Percentiles rank a stretch among this genome's conserved stretches.
Evolutionary conservation across 2,888 invertebrate species (phyloP).

Genomic region (Ophion ventricosus): DNA sequence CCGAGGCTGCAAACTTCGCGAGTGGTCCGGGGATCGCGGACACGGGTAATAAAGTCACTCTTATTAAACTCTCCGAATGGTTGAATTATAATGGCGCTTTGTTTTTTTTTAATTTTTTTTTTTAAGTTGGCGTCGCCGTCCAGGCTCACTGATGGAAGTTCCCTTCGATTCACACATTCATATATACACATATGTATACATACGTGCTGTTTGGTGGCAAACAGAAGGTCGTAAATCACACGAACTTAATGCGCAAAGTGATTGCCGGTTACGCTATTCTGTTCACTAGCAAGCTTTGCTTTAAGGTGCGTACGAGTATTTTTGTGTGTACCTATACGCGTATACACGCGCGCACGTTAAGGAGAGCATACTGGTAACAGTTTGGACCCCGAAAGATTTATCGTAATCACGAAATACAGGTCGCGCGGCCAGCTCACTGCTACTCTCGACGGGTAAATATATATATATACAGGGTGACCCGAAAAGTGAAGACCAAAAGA

Average conservation of each 20-base stretch:
- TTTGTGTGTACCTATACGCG: background rate
- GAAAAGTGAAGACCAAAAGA: too few relatives aligned
- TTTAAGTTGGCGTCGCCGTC: constrained; percentile 16
- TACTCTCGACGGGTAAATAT: background rate
- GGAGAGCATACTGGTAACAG: constrained; percentile 24
- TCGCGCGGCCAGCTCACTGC: constrained; percentile 27
- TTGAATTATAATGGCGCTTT: constrained; percentile 47
- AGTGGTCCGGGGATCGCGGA: constrained; percentile 31
- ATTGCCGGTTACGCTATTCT: constrained; percentile 28
- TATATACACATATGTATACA: too few relatives aligned
- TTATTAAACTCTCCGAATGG: constrained; percentile 50
- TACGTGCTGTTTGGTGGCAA: background rate
- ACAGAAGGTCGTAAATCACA: constrained; percentile 5
- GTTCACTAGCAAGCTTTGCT: background rate
- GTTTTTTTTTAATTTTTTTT: constrained; percentile 4
- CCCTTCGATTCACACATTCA: constrained; percentile 15
- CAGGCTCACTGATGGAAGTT: constrained; percentile 10
- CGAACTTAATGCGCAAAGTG: constrained; percentile 6
- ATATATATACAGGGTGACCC: background rate
- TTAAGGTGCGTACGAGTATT: background rate
- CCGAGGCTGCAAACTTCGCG: constrained; percentile 5
- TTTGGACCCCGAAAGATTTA: constrained; percentile 58
- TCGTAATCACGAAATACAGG: constrained; percentile 64
- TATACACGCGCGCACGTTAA: background rate
- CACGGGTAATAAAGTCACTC: constrained; percentile 58